Evolutionary conservation across 2,113 vertebrate species (phyloP), one percentile per base, ranked within the genome.

Genomic region (Cromileptes altivelis): DNA sequence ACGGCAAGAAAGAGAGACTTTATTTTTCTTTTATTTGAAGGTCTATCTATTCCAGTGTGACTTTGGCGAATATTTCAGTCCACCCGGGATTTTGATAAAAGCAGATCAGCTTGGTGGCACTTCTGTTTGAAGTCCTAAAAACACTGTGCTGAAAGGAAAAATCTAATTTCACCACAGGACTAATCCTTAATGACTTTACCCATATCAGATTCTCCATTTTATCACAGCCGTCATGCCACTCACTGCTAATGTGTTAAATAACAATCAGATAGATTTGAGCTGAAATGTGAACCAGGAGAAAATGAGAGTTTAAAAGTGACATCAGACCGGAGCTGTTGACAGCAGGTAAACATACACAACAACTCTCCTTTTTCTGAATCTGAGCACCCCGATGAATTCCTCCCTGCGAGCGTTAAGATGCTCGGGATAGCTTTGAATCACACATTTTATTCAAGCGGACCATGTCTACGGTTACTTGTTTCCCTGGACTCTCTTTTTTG

Each of bases 181-280:
- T 91, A 89, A 91, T 88, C 90, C 74, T 61, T 81, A 88, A 85
- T 88, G 42, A 84, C 53, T 70, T 85, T 70, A 30, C 53, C 25
- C 50, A 4, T 80, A 91, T 88, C 83, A 71, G 87, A 89, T 84
- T 72, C 70, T 63, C 9, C 56, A n/a, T 77, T 58, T 81, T 78
- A 83, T 85, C 78, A 70, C 49, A 72, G 23, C 47, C 40, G 23
- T 62, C 55, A 21, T 17, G 69, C 67, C 70, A 75, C 53, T 80
- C 81, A 40, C 27, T 12, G n/a, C 75, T 78, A 64, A 77, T 50
- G 49, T 76, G 67, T 9, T 67, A 27, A 86, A 77, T 47, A 40
- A 50, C 49, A 83, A 67, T 83, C 45, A 40, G 78, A 75, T 21
- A 8, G 30, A 65, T 56, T 11, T 1, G 3, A 68, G 56, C 58